These are phyloP conservation scores for Petrocephalus zakoni DNA, from an alignment of 2,113 vertebrate species.

Conservation along the genomic window DNA sequence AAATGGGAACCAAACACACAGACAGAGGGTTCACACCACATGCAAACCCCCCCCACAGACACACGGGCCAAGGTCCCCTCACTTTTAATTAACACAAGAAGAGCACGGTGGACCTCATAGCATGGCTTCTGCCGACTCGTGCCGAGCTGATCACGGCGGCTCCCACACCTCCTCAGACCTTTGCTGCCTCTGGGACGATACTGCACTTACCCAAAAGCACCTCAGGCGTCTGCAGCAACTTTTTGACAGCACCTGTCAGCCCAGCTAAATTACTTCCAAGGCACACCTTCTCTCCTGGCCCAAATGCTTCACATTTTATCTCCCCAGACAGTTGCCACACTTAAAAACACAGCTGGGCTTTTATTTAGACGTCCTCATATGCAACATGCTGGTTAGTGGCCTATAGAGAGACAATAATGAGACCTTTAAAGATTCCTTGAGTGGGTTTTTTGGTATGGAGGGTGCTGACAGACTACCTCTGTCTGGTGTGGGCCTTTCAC, in stretches of 20 bases:
- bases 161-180: neutral
- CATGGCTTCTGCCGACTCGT: neutral
- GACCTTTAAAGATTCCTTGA: neutral
- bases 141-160: neutral
- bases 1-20: neutral
- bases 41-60: neutral
- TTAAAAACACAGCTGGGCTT: neutral
- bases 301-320: conserved; percentile 10
- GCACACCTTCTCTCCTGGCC: neutral
- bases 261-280: neutral
- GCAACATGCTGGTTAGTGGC: neutral
- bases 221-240: neutral
- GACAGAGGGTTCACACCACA: neutral
- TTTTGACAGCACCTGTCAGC: neutral
- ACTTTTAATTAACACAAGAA: neutral
- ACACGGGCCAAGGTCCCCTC: no score
- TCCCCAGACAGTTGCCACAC: neutral
- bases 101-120: neutral
- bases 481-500: neutral
- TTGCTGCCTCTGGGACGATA: neutral
- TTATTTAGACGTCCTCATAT: neutral
- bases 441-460: neutral
- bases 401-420: neutral
- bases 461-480: neutral
- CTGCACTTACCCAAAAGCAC: neutral